These are phyloP conservation scores for Acridotheres tristis DNA, from an alignment of 2,797 vertebrate genomes.

Conservation along the genomic window DNA sequence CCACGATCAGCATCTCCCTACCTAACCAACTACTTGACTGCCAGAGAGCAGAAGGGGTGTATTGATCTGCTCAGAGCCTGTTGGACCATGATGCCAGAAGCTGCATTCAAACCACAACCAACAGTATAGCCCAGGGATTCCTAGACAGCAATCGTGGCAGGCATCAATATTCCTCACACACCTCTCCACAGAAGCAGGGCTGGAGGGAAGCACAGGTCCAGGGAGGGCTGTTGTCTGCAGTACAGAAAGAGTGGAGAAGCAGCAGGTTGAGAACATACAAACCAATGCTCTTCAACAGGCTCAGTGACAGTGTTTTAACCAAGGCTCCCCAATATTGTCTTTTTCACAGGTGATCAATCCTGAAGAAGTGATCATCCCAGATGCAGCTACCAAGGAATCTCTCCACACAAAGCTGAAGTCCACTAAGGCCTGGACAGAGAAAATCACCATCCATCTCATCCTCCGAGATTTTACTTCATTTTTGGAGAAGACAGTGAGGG, in stretches of 20 bases:
- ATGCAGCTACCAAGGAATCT: constrained; percentile 32
- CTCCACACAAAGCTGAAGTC: constrained; percentile 58
- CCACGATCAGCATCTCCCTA: background rate
- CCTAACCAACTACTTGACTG: fast-evolving
- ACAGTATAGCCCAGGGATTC: background rate
- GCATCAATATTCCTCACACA: background rate
- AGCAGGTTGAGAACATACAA: background rate
- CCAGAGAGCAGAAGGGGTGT: background rate
- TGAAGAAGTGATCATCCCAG: background rate
- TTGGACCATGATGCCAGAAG: fast-evolving
- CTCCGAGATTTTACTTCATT: constrained; percentile 78
- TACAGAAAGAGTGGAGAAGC: background rate
- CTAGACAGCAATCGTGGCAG: fast-evolving
- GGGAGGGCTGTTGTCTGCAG: background rate
- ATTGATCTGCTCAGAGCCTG: background rate
- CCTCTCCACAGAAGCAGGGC: background rate
- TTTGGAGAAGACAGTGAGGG: constrained; percentile 76
- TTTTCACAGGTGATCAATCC: constrained; percentile 74
- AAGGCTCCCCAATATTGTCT: background rate
- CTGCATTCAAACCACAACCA: background rate
- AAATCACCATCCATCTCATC: constrained; percentile 74
- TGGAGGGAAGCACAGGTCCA: background rate
- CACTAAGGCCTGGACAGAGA: constrained; percentile 70
- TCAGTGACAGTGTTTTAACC: background rate
- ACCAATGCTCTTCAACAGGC: background rate